phyloP scores from a whole-genome alignment of 2,888 invertebrate species.

The Agriopis leucophaearia region DNA sequence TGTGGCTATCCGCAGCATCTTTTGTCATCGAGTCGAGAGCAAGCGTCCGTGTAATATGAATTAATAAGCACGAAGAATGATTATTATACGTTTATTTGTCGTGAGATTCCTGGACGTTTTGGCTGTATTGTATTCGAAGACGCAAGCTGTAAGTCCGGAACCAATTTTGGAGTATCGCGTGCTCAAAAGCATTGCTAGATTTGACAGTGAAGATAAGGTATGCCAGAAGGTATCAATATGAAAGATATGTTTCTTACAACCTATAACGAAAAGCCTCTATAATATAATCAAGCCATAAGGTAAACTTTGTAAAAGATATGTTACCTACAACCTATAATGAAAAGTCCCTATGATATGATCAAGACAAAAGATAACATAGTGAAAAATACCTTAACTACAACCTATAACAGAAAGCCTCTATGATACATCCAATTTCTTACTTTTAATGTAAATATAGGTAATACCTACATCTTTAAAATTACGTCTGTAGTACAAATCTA shows the following conservation, averaged over 20 bases:
- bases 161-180: conserved; percentile 80
- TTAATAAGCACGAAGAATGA: conserved; percentile 84
- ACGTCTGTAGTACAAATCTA: no score
- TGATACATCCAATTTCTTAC: no score
- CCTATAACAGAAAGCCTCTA: no score
- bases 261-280: no score
- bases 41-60: conserved; percentile 86
- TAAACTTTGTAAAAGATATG: no score
- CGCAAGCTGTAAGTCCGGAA: conserved; percentile 70
- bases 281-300: no score
- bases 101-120: conserved; percentile 61
- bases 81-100: conserved; percentile 81
- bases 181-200: conserved; percentile 53
- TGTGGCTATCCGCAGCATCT: conserved; percentile 76
- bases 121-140: conserved; percentile 66
- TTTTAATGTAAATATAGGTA: no score
- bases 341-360: no score
- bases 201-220: conserved; percentile 40
- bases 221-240: conserved; percentile 24
- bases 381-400: no score
- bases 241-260: background rate
- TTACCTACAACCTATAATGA: no score
- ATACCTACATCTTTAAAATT: no score
- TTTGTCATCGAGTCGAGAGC: conserved; percentile 81
- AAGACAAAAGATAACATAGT: no score